A percentile compares a stretch with the other conserved stretches of the same genome.
phyloP scores from a whole-genome alignment of 2,797 vertebrate species.

The Mycteria americana region DNA sequence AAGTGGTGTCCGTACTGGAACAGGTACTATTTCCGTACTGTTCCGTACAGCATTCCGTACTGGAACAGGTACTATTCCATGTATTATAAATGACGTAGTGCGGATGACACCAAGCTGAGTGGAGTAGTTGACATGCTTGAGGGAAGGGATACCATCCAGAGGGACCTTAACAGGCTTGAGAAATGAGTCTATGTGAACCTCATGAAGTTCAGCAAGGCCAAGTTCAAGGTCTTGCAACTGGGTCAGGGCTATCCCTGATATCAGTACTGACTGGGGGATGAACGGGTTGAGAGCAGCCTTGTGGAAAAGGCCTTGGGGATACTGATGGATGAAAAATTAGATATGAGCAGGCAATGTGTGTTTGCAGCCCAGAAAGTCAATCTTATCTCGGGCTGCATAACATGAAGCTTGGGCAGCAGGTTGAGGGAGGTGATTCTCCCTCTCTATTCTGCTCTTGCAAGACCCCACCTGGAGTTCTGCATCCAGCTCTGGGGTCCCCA shows the following conservation, averaged over 20 bases:
- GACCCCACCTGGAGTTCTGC: background rate
- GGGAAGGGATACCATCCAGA: background rate
- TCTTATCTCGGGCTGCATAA: background rate
- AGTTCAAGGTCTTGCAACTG: background rate
- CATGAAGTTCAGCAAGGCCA: background rate
- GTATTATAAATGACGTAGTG: background rate
- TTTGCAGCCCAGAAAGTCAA: background rate
- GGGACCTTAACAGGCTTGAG: background rate
- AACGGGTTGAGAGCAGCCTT: background rate
- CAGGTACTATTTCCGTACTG: too few relatives aligned
- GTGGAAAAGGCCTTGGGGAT: background rate
- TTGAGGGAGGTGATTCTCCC: background rate
- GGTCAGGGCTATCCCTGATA: background rate
- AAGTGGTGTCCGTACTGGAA: background rate
- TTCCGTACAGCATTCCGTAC: background rate
- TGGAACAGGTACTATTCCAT: background rate
- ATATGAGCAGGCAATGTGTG: background rate
- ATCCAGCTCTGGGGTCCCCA: background rate
- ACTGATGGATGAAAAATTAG: background rate
- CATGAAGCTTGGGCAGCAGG: background rate
- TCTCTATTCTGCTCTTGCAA: background rate
- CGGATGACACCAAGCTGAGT: background rate
- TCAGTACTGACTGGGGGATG: background rate
- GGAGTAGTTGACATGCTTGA: background rate
- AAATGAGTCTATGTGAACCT: background rate